Percentiles rank a stretch among this genome's conserved stretches.
These are phyloP conservation scores for Podarcis lilfordi DNA, from an alignment of 2,797 vertebrate species.

Conservation along the genomic window DNA sequence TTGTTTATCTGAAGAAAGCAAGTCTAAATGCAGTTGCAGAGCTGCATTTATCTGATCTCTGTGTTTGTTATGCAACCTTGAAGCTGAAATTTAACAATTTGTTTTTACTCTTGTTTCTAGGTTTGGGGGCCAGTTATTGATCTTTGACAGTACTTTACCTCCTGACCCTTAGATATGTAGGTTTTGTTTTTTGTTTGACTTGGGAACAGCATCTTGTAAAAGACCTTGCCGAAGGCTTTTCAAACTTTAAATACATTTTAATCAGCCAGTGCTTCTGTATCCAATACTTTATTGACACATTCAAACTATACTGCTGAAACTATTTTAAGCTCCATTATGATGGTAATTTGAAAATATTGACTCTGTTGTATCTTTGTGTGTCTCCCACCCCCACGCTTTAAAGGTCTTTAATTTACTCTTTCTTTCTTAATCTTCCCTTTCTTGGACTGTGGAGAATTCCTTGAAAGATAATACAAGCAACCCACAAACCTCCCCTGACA, in stretches of 20 bases:
- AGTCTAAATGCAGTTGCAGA: too few species aligned
- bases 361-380: constrained; percentile 21
- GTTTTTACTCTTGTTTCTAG: not conserved
- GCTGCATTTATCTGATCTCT: not conserved
- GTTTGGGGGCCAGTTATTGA: not conserved
- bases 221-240: constrained; percentile 17
- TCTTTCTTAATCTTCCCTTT: not conserved
- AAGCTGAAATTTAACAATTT: not conserved
- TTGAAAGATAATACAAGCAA: not conserved
- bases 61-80: not conserved
- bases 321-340: constrained; percentile 32
- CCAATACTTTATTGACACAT: constrained; percentile 23
- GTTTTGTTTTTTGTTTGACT: not conserved
- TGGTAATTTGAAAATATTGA: constrained; percentile 40
- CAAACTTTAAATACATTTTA: constrained; percentile 33
- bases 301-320: constrained; percentile 12
- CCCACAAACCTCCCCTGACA: not conserved
- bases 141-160: not conserved
- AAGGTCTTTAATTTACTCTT: constrained; percentile 16
- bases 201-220: not conserved
- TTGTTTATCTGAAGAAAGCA: not conserved
- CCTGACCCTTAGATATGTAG: not conserved
- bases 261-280: constrained; percentile 2
- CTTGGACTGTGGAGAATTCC: not conserved
- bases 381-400: not conserved